Evolutionary conservation across 2,797 vertebrate species (phyloP).

Genomic region (Brachyalestes nurse): DNA sequence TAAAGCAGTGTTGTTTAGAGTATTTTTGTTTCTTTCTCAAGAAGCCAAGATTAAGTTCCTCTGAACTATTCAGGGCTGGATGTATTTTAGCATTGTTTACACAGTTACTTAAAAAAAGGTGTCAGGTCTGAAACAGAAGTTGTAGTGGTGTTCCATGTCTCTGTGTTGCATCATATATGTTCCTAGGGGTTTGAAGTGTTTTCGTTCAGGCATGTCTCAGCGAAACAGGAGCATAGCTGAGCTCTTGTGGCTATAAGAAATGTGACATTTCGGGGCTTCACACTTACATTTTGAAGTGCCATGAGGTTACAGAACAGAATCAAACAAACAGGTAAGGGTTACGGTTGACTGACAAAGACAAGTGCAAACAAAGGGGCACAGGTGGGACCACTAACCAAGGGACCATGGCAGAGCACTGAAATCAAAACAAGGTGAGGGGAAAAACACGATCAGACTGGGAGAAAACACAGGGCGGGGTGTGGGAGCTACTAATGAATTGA

Average conservation of each 20-base stretch:
- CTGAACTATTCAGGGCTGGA: constrained; percentile 6
- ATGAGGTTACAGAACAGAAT: too few relatives aligned
- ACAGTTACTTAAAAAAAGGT: background rate
- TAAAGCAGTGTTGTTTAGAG: constrained; percentile 35
- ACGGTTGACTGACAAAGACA: too few relatives aligned
- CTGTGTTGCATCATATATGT: constrained; percentile 50
- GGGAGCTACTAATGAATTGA: too few relatives aligned
- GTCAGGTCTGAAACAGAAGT: background rate
- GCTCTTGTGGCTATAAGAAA: background rate
- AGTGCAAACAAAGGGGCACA: too few relatives aligned
- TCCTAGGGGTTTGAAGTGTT: constrained; percentile 47
- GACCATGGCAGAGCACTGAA: too few relatives aligned
- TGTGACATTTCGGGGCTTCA: background rate
- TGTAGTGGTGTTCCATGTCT: background rate
- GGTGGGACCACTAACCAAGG: too few relatives aligned
- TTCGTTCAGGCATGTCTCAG: constrained; percentile 41
- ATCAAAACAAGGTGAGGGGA: too few relatives aligned
- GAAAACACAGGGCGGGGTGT: too few relatives aligned
- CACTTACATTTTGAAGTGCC: too few relatives aligned
- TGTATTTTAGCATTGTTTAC: background rate
- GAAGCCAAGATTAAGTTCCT: constrained; percentile 11
- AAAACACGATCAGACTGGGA: too few relatives aligned
- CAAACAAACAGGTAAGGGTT: too few relatives aligned
- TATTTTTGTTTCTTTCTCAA: constrained; percentile 28
- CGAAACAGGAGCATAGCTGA: constrained; percentile 18